These are phyloP conservation scores for Hydrocynus forskahlii DNA, from an alignment of 2,797 vertebrate species.

Conservation along the genomic window DNA sequence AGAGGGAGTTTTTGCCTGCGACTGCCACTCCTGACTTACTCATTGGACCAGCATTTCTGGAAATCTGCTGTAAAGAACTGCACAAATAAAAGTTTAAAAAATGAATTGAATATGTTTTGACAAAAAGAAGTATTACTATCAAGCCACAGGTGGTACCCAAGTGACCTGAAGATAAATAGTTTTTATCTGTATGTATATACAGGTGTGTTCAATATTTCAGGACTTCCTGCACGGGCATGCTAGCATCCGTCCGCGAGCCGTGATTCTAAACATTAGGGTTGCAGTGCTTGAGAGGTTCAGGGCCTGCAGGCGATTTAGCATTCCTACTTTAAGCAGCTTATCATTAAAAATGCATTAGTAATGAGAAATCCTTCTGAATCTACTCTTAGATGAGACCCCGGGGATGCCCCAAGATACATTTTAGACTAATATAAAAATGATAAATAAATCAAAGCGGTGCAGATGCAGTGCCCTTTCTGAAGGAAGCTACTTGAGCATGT, in stretches of 20 bases:
- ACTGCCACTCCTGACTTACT: too few relatives aligned
- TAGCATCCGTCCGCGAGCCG: constrained; percentile 35
- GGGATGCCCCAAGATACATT: constrained; percentile 43
- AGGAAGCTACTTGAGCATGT: not conserved
- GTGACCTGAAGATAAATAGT: not conserved
- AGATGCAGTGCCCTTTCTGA: constrained; percentile 19
- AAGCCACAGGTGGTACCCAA: not conserved
- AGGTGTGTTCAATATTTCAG: too few relatives aligned
- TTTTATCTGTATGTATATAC: not conserved
- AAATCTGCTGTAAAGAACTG: not conserved
- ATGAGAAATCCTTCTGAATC: constrained; percentile 59
- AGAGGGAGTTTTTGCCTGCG: too few relatives aligned
- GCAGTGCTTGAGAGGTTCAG: constrained; percentile 51
- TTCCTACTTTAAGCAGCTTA: constrained; percentile 51
- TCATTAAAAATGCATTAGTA: constrained; percentile 65
- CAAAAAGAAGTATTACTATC: too few relatives aligned
- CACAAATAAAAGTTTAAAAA: not conserved
- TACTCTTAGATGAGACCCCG: constrained; percentile 51
- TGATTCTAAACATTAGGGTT: constrained; percentile 55
- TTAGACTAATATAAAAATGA: constrained; percentile 41
- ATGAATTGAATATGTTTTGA: not conserved
- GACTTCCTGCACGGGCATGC: not conserved
- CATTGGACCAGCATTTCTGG: not conserved
- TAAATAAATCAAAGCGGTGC: constrained; percentile 49
- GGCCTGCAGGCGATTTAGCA: constrained; percentile 45